These are phyloP conservation scores for Heliothis virescens DNA, from an alignment of 1,140 invertebrate species.

Conservation along the genomic window DNA sequence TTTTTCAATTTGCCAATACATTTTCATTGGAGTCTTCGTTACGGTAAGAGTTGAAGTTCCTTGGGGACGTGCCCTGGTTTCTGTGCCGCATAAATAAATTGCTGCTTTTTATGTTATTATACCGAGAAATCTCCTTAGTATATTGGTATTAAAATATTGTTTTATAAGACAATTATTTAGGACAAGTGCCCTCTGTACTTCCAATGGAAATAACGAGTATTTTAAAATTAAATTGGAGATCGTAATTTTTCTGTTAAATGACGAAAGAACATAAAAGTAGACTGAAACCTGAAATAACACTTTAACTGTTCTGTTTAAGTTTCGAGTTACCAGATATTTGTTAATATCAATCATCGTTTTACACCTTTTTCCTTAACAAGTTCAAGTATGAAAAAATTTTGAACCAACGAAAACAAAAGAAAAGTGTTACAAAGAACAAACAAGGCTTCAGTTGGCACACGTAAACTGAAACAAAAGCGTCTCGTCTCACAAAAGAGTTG, in stretches of 20 bases:
- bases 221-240: no score
- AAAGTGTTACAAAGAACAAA: constrained; percentile 18
- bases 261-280: no score
- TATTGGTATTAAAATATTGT: no score
- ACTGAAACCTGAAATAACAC: no score
- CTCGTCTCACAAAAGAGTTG: constrained; percentile 12
- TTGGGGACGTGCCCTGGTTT: not conserved
- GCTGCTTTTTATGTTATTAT: not conserved
- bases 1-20: not conserved
- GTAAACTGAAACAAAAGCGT: constrained; percentile 15
- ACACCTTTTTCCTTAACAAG: no score
- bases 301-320: no score
- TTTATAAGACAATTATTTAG: no score
- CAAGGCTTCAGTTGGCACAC: constrained; percentile 2
- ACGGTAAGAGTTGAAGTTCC: not conserved
- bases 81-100: not conserved
- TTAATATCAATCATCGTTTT: no score
- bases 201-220: no score
- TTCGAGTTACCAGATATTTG: no score
- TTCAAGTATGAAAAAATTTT: constrained; percentile 4
- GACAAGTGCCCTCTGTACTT: no score
- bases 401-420: not conserved
- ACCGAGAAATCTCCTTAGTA: not conserved
- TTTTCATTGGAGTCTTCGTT: constrained; percentile 15
- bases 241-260: no score